These are phyloP conservation scores for Petrolisthes cinctipes DNA, from an alignment of 2,888 invertebrate genomes.

Conservation along the genomic window DNA sequence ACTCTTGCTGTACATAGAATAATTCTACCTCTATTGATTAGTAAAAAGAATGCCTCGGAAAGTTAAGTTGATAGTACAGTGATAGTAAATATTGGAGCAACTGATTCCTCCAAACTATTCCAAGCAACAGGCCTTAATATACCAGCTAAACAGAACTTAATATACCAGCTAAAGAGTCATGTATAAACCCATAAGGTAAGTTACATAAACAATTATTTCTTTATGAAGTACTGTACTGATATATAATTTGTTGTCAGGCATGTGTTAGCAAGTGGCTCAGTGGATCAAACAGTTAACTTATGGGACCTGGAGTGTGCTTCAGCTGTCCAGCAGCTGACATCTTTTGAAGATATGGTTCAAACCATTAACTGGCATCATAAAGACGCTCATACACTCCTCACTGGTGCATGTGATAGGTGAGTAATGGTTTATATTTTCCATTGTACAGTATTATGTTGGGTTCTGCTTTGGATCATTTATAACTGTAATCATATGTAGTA, in stretches of 20 bases:
- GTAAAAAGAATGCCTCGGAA: too few relatives aligned
- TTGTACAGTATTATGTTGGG: neutral
- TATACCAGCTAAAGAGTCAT: too few relatives aligned
- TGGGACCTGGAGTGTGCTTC: slow-evolving; percentile 91
- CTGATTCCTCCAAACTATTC: too few relatives aligned
- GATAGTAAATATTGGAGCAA: too few relatives aligned
- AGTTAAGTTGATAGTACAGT: too few relatives aligned
- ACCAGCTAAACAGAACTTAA: too few relatives aligned
- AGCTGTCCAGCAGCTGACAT: slow-evolving; percentile 81
- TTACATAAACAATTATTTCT: too few relatives aligned
- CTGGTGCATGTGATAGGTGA: slow-evolving; percentile 84
- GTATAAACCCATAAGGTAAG: too few relatives aligned
- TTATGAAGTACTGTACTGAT: neutral
- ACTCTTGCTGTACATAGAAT: too few relatives aligned
- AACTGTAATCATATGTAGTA: neutral
- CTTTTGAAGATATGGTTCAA: slow-evolving; percentile 88
- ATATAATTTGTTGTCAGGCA: slow-evolving; percentile 75
- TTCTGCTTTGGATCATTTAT: neutral
- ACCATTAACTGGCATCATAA: slow-evolving; percentile 85
- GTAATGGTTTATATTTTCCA: slow-evolving; percentile 32
- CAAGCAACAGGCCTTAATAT: too few relatives aligned
- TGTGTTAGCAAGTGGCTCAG: slow-evolving; percentile 92
- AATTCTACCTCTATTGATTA: too few relatives aligned
- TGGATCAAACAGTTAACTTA: slow-evolving; percentile 85
- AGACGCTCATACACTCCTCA: slow-evolving; percentile 84